Conservation (phyloP, 2,113 vertebrate genomes). For the Okapia johnstoni region DNA sequence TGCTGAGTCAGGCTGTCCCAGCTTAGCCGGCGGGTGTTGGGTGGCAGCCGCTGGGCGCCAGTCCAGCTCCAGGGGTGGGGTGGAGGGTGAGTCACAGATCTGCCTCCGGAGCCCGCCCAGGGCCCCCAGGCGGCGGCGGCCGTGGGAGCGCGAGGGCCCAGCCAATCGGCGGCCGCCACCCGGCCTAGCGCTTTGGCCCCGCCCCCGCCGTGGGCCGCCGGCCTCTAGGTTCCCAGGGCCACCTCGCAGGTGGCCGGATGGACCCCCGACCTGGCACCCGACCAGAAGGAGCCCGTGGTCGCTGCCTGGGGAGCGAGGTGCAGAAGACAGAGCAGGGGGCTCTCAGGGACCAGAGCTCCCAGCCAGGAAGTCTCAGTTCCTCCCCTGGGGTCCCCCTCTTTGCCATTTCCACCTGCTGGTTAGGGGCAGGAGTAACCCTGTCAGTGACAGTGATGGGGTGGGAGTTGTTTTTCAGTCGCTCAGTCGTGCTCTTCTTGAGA, state of each 20-base stretch:
- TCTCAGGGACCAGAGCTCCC: background rate
- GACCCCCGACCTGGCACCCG: background rate
- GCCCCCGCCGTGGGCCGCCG: background rate
- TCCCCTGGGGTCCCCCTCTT: background rate
- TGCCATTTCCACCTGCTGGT: background rate
- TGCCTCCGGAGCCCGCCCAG: background rate
- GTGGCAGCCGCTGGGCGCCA: background rate
- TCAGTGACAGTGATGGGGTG: background rate
- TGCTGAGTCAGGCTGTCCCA: slow-evolving; percentile 65
- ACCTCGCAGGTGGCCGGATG: background rate
- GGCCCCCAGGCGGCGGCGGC: background rate
- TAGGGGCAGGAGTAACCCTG: background rate
- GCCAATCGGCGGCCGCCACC: slow-evolving; percentile 65
- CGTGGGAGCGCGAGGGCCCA: slow-evolving; percentile 59
- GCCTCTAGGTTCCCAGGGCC: background rate
- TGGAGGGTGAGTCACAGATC: slow-evolving; percentile 19
- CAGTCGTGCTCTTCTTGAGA: background rate
- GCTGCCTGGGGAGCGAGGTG: background rate
- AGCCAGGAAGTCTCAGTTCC: background rate
- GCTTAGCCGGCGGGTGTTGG: slow-evolving; percentile 39
- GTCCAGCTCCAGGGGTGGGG: slow-evolving; percentile 34
- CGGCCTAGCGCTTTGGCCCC: background rate
- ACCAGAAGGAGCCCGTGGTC: background rate
- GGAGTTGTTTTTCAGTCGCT: background rate
- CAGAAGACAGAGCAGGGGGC: background rate